Evolutionary conservation across 1,140 invertebrate species (phyloP).

Genomic region (Calosoma granatense): DNA sequence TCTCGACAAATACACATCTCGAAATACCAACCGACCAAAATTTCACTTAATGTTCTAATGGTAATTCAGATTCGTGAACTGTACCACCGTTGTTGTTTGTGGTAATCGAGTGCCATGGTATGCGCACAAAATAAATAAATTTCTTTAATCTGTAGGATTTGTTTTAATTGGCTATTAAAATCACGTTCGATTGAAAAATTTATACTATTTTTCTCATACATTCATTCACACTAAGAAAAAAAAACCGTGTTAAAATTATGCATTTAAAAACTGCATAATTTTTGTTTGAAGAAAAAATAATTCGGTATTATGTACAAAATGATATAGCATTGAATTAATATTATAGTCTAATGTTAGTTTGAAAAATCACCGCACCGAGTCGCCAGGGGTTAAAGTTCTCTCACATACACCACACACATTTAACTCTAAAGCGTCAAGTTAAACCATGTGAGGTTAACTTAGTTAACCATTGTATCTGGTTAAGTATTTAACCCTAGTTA

Average conservation of each 20-base stretch:
- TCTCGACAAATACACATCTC: background rate
- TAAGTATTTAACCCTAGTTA: background rate
- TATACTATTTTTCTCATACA: background rate
- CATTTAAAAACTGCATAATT: background rate
- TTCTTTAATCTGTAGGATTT: background rate
- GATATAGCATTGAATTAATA: no score
- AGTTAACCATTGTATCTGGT: background rate
- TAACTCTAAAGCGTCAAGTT: no score
- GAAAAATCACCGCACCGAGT: no score
- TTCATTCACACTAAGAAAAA: background rate
- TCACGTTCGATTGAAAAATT: background rate
- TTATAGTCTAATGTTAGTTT: no score
- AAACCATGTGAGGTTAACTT: no score
- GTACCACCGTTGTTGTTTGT: no score
- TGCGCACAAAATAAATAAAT: background rate
- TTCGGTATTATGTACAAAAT: no score
- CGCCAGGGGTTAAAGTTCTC: no score
- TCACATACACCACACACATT: no score
- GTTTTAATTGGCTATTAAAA: background rate
- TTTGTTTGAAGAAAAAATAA: background rate
- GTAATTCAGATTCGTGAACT: no score
- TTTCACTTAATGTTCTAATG: no score
- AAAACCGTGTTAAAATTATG: background rate
- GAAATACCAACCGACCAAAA: background rate
- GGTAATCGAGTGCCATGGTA: no score